Base-by-base conservation (phyloP, 2,797 vertebrate species). In the Vultur gryphus region DNA sequence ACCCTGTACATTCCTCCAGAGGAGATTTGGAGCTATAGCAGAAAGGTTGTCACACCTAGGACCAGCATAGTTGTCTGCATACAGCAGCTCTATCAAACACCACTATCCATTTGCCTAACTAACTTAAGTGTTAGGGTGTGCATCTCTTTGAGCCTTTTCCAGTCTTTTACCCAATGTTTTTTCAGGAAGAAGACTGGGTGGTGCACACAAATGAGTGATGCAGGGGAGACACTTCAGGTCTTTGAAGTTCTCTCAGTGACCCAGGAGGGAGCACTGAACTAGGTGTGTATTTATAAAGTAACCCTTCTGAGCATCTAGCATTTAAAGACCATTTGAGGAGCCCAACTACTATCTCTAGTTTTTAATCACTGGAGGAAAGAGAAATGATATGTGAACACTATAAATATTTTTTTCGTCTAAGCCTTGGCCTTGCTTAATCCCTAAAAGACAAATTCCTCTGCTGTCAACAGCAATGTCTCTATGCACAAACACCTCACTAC, bases 371-470 rank as follows among this genome's bases (percentile, higher is more conserved):
- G 6, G 13, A 65, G 35, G 25, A 26, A 55, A 77, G 16, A 79
- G 18, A 35, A 52, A 66, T 15, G 4, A 7, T 16, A 29, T 2
- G 4, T 33, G 33, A 81, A 57, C 1, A 0, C 11, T 43, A 0
- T 49, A 16, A 35, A 5, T 67, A 14, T 11, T 69, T 73, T 79
- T 81, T 89, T 64, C 12, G 2, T 55, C 29, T 70, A 83, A 77
- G 20, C 16, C 28, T 80, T 85, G 24, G 9, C 37, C 51, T 75
- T 86, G 24, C 64, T 84, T 78, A 61, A 64, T 86, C 31, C 23
- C 9, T 19, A 43, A 51, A 84, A 54, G 43, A 82, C n/a, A 65
- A 73, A 82, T 58, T 92, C 66, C 23, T 87, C 15, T 78, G 55
- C 41, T 70, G 19, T 58, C 73, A 82, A 58, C 35, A 87, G 58